These are phyloP conservation scores for Aricia agestis DNA, from an alignment of 1,140 invertebrate genomes.

Conservation along the genomic window DNA sequence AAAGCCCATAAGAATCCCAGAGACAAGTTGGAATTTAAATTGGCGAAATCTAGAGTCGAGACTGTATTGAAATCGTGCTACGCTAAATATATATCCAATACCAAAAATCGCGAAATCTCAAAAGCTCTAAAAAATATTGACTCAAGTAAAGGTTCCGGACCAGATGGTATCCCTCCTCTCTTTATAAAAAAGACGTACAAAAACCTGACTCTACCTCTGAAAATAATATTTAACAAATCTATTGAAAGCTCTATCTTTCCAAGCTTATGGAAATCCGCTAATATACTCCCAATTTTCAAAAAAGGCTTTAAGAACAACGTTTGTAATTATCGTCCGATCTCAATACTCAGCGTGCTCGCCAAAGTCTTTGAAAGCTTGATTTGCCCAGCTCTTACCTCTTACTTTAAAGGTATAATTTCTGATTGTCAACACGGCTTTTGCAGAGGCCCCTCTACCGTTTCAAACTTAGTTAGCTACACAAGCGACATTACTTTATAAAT, in stretches of 20 bases:
- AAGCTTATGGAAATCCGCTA: too few species aligned
- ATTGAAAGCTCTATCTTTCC: constrained; percentile 18
- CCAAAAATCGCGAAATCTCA: neutral
- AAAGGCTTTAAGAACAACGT: too few species aligned
- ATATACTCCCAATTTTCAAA: too few species aligned
- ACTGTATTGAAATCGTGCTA: too few species aligned
- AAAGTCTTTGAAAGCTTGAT: constrained; percentile 25
- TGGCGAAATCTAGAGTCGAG: too few species aligned
- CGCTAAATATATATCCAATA: too few species aligned
- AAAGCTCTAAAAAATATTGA: constrained; percentile 20
- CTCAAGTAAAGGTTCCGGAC: constrained; percentile 18
- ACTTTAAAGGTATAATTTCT: too few species aligned
- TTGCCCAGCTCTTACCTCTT: constrained; percentile 15
- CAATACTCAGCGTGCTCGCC: too few species aligned
- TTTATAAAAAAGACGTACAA: constrained; percentile 27
- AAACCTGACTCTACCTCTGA: constrained; percentile 23
- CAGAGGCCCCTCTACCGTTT: too few species aligned
- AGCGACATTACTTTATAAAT: neutral
- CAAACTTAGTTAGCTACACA: constrained; percentile 19
- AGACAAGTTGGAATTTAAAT: constrained; percentile 24
- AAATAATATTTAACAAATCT: constrained; percentile 26
- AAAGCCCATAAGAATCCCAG: constrained; percentile 27
- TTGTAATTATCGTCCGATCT: too few species aligned
- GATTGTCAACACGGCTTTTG: too few species aligned
- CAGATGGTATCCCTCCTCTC: constrained; percentile 25